Percentiles rank a stretch among this genome's conserved stretches.
These are phyloP conservation scores for Diadophis punctatus DNA, from an alignment of 2,113 vertebrate species.

Conservation along the genomic window DNA sequence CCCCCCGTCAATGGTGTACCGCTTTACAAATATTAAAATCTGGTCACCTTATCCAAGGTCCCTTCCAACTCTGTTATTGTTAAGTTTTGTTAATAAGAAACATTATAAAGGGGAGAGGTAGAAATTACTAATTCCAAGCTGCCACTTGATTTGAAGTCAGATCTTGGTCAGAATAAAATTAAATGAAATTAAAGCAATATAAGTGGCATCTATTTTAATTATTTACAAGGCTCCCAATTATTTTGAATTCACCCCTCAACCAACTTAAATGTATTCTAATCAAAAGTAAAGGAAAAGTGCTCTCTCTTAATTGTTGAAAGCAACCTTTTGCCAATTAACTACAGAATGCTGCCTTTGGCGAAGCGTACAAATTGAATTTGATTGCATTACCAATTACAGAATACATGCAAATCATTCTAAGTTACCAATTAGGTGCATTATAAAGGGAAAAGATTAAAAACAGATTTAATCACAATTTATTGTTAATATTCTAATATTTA, in stretches of 20 bases:
- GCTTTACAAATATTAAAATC: no score
- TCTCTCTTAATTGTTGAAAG: constrained; percentile 5
- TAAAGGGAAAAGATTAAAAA: neutral
- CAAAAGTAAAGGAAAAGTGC: constrained; percentile 11
- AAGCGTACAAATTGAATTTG: neutral
- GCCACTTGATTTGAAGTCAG: neutral
- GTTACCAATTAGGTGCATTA: neutral
- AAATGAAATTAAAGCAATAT: constrained; percentile 15
- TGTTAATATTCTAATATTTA: neutral
- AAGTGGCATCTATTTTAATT: neutral
- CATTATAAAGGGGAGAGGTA: neutral
- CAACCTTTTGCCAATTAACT: neutral
- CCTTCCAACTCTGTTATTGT: neutral
- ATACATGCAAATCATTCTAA: neutral
- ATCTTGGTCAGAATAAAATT: neutral
- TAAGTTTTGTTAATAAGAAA: neutral
- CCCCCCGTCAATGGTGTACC: no score
- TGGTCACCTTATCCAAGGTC: no score
- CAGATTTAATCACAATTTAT: neutral
- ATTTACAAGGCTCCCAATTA: constrained; percentile 4
- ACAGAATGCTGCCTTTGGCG: neutral
- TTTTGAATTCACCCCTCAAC: constrained; percentile 4
- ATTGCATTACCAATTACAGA: constrained; percentile 1
- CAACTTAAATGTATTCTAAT: constrained; percentile 15
- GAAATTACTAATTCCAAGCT: neutral